Evolutionary conservation across 2,113 vertebrate genomes (phyloP), one percentile per base, ranked within the genome.

Genomic region (Ophthalmolycus amberensis): DNA sequence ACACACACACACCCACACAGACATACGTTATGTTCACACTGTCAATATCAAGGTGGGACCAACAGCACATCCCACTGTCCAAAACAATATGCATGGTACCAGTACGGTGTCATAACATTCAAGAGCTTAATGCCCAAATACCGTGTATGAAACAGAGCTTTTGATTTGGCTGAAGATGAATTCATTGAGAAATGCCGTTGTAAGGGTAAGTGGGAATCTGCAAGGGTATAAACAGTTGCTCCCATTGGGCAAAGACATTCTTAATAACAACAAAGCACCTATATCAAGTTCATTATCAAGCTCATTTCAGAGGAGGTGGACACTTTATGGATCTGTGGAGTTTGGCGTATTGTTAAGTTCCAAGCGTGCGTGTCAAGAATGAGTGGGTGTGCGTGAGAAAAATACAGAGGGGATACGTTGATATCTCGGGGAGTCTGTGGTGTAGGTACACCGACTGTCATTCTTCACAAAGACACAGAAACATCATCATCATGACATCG

Each of bases 401-500:
- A 82, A 90, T 87, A 89, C 82, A 84, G 64, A 78, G 77, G 82
- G 40, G 80, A 80, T 80, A 74, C 14, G 3, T 38, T 63, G 71
- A 72, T 72, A 83, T 83, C 79, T 79, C 64, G 34, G 72, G 77
- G 70, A 85, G 77, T 80, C 81, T 84, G 73, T 73, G 79, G 82
- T 78, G 87, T 85, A 74, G 62, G 75, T 87, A 87, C 86, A 89
- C 79, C 82, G 54, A 78, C 83, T 29, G 4, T 78, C 85, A 77
- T 92, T 93, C 85, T 85, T 95, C 84, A 92, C 92, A 90, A 89
- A 90, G 86, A 94, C 88, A 94, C 88, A 85, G 85, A 90, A 89
- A 94, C 88, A 90, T 89, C 77, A 80, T 85, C 77, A 80, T 86
- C 62, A 46, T 82, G 87, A 91, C 90, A 83, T 83, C 88, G 83